Percentiles rank a stretch among this genome's conserved stretches.
These are phyloP conservation scores for Sarotherodon lohbergeri DNA, from an alignment of 2,113 vertebrate genomes.

Conservation along the genomic window DNA sequence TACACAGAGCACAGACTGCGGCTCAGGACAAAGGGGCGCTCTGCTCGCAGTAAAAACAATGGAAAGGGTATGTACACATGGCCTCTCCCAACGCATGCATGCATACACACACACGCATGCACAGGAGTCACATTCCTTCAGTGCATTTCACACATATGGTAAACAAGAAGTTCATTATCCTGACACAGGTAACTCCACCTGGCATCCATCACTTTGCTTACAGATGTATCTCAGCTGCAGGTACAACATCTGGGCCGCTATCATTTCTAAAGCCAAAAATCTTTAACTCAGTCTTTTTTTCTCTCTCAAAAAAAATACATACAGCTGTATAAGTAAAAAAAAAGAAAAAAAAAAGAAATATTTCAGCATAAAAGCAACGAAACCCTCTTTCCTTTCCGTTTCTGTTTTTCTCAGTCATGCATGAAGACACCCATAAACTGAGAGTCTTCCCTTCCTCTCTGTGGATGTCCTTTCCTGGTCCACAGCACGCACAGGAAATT, in stretches of 20 bases:
- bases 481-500: conserved; percentile 58
- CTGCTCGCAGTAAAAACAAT: conserved; percentile 66
- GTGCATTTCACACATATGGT: conserved; percentile 60
- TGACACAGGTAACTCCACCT: conserved; percentile 51
- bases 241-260: conserved; percentile 26
- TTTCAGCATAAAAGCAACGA: neutral
- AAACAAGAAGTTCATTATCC: conserved; percentile 57
- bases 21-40: conserved; percentile 54
- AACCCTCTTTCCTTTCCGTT: neutral
- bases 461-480: conserved; percentile 36
- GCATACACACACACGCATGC: neutral
- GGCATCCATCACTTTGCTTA: conserved; percentile 27
- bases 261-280: neutral
- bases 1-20: conserved; percentile 37
- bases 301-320: neutral
- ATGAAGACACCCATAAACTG: neutral
- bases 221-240: conserved; percentile 46
- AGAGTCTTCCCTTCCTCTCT: conserved; percentile 40
- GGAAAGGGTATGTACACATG: conserved; percentile 58
- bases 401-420: neutral
- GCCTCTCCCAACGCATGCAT: conserved; percentile 36
- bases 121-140: conserved; percentile 43
- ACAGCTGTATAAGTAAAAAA: neutral
- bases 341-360: neutral
- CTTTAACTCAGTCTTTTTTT: neutral